These are phyloP conservation scores for Cyprinodon variegatus DNA, from an alignment of 2,113 vertebrate genomes.

Conservation along the genomic window DNA sequence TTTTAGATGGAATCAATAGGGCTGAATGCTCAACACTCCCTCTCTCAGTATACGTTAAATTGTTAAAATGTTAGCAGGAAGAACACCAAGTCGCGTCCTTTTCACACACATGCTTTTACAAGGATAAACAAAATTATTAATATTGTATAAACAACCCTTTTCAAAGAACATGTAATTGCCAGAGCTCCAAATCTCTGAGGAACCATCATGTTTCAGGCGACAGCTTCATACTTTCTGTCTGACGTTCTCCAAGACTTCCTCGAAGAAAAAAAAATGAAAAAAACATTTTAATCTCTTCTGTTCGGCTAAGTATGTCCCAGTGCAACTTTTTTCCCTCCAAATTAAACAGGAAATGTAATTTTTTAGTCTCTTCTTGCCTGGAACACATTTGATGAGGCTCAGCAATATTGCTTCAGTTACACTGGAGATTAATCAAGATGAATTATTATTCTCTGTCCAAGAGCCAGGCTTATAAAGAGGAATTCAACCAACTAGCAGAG, in stretches of 20 bases:
- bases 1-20: too few relatives aligned
- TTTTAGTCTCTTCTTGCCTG: conserved; percentile 40
- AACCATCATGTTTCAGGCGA: conserved; percentile 61
- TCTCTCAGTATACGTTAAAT: too few relatives aligned
- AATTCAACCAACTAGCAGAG: not conserved
- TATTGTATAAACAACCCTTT: conserved; percentile 25
- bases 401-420: conserved; percentile 58
- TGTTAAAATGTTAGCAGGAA: not conserved
- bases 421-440: conserved; percentile 63
- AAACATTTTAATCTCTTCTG: conserved; percentile 63
- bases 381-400: conserved; percentile 60
- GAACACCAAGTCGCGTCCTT: not conserved
- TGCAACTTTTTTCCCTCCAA: conserved; percentile 59
- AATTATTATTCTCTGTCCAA: conserved; percentile 52
- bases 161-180: conserved; percentile 32
- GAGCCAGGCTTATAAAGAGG: conserved; percentile 22
- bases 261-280: conserved; percentile 31
- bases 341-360: conserved; percentile 69
- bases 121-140: not conserved
- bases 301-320: conserved; percentile 62
- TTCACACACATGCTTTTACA: too few relatives aligned
- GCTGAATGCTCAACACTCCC: too few relatives aligned
- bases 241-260: conserved; percentile 62
- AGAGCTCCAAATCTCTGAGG: conserved; percentile 50
- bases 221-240: conserved; percentile 61